Base-by-base conservation (phyloP, 2,888 invertebrate species). In the Hirudinaria manillensis region DNA sequence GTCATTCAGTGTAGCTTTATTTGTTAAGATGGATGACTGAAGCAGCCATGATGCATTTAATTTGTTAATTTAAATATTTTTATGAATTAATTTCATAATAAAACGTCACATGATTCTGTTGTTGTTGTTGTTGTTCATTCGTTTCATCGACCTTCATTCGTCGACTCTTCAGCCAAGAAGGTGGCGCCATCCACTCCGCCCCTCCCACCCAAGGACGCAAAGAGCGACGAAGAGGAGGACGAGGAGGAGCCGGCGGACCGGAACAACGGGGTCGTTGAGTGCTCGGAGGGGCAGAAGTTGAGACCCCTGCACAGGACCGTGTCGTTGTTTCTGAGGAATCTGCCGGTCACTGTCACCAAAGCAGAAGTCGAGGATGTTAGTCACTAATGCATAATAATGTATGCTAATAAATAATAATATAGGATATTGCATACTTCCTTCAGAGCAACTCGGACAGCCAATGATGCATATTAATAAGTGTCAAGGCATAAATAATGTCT, bases 301-400 rank as follows among this genome's bases (percentile, higher is more conserved):
- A 51, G 24, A 7, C 72, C 34, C 16, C 19, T 72, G 19, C 72
- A 72, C 34, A 53, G 32, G 32, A 72, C 72, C 16, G 72, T 72
- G 16, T 72, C 72, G 3, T 72, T 72, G 72, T 72, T 72, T n/a
- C 16, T 72, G 21, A 72, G 36, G 32, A 45, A 53, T 32, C 21
- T 72, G n/a, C 72, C 72, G 4, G 32, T 36, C 32, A 72, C 16
- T 34, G 24, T 55, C 55, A 19, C 24, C 6, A 56, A 29, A 21
- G 16, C 34, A 32, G 53, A 72, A 32, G n/a, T 72, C n/a, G 53
- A 53, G 24, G 53, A 72, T 2, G 72, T 72, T 61, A 13, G 61
- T 61, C 6, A 1, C 7, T 24, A 2, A 2, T 61, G 61, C 7
- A 19, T 53, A 21, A 13, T 53, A 19, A 13, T 19, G 53, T n/a